Base-by-base conservation (phyloP, 2,888 invertebrate species). In the Apodemia zela region DNA sequence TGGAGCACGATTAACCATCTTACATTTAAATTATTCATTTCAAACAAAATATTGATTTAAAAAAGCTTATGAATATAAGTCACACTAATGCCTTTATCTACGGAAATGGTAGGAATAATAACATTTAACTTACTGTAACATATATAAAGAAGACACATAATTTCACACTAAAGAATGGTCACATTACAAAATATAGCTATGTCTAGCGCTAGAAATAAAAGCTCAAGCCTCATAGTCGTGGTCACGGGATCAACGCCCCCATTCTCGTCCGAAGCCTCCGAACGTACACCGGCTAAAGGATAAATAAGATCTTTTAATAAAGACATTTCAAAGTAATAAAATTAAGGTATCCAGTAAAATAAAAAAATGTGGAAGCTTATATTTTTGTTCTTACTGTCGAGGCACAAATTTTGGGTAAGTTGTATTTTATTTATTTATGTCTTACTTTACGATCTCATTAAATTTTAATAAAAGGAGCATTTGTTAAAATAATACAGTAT, bases 231-330 rank as follows among this genome's bases (percentile, higher is more conserved):
- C 74, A 73, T 74, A 68, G 71, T 73, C 71, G 73, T 71, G 66
- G 75, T 70, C 62, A 69, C 67, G 74, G 74, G 87, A 78, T 81
- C 87, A 87, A 81, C 72, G 87, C 73, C 77, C 87, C 68, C 82
- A 77, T 78, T 81, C 80, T 80, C 73, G 76, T 76, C 71, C 71
- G 71, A 72, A 71, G 74, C 74, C 76, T 80, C 78, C 25, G 18
- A 47, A 45, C 25, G 45, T 45, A 18, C 57, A 35, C 35, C 21
- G 18, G 21, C 45, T 25, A n/a, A 38, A 60, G 45, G 18, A 42
- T 42, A 45, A 42, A 25, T 15, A 5, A 42, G 15, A 15, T 42
- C 15, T 42, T 42, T 42, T 15, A 18, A 38, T 35, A 62, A 62
- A 17, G 25, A 18, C 25, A 35, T 38, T 51, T 54, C 1, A 21